Evolutionary conservation across 2,113 vertebrate genomes (phyloP).

Genomic region (Merops nubicus): DNA sequence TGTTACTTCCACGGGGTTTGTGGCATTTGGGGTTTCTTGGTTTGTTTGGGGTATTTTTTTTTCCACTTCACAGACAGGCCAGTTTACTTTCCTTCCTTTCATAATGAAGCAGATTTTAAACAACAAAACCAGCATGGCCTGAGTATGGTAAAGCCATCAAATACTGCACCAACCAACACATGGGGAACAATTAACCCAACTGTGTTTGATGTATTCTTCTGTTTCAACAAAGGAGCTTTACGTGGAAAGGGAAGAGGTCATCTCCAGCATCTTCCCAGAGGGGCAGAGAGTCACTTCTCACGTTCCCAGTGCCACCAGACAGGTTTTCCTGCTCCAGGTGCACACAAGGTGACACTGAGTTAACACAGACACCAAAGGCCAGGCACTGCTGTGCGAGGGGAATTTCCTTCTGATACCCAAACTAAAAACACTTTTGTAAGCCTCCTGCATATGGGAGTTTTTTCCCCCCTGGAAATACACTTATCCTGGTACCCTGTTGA

Average conservation of each 20-base stretch:
- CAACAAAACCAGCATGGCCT: background rate
- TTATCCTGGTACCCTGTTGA: background rate
- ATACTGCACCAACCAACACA: fast-evolving
- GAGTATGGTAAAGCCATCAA: background rate
- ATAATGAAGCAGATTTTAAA: background rate
- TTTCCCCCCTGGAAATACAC: background rate
- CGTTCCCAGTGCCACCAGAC: background rate
- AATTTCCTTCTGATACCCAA: background rate
- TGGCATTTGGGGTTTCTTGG: too few relatives aligned
- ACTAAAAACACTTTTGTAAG: background rate
- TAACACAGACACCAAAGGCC: background rate
- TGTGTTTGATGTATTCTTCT: fast-evolving
- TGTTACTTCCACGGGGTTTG: fast-evolving
- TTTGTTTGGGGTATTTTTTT: too few relatives aligned
- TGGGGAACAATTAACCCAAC: background rate
- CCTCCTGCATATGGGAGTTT: background rate
- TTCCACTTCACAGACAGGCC: background rate
- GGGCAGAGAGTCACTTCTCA: fast-evolving
- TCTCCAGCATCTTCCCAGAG: background rate
- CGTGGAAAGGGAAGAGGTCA: background rate
- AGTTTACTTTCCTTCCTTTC: background rate
- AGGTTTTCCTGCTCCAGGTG: background rate
- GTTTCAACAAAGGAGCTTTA: background rate
- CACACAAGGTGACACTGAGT: background rate
- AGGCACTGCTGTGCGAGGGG: background rate